Evolutionary conservation across 2,888 invertebrate genomes (phyloP), one percentile per base, ranked within the genome.

Genomic region (Epistrophe eligans): DNA sequence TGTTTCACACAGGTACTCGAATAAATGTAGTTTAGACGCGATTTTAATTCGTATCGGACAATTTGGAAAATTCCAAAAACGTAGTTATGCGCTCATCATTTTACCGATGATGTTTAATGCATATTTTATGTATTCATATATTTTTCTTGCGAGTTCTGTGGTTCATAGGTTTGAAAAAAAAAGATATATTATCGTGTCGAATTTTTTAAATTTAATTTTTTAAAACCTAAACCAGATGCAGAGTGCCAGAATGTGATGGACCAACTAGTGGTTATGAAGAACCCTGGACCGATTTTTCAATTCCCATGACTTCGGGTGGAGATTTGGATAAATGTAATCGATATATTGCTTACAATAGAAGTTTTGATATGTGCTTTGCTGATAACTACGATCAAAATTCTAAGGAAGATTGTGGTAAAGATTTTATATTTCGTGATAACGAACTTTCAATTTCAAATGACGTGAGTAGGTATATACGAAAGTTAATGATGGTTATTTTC

Each of bases 131-230:
- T 94, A 95, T 89, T 95, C 95, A 72, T 96, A 95, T 90, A 95
- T 96, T 77, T 96, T 96, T 91, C 95, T 96, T 0, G 95, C 96
- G 4, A 95, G 95, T 84, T 94, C 95, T 77, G 93, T 96, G 38
- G 94, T 95, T 17, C 95, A 96, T 93, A 95, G 96, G 96, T 96
- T 92, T 32, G 55, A 9, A 32, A 0, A 55, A 4, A n/a, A 8
- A n/a, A 90, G 90, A 7, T 5, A 17, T 11, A 35, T 10, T 50
- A n/a, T 0, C 15, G 28, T 28, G 7, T 28, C 0, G 4, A 55
- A 55, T 32, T n/a, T 13, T 52, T 2, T 24, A 3, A 52, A 28
- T n/a, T 32, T 6, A 0, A 7, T 32, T 35, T 50, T 10, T 28
- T 24, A 48, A 19, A 32, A 24, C 55, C 1, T 1, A 11, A n/a